Evolutionary conservation across 1,140 invertebrate species (phyloP), one percentile per base, ranked within the genome.

Genomic region (Pectinophora gossypiella): DNA sequence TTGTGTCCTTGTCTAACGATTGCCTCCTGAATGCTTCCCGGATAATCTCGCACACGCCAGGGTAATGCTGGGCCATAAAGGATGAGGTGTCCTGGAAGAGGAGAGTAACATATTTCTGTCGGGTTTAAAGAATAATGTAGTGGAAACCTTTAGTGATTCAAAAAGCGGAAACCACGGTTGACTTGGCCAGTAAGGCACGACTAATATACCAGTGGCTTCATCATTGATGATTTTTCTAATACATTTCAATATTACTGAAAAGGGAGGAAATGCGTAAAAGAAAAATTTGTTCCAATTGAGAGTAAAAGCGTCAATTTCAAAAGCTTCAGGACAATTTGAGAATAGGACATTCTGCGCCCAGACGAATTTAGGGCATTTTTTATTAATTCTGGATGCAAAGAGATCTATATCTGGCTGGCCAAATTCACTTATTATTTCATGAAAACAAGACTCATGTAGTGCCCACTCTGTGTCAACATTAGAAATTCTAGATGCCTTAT

Each of bases 101-200:
- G 48, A 50, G 0, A 50, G 20, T 21, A 50, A 42, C n/a, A 50
- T 12, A n/a, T 42, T 21, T 27, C 20, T 50, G 9, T 50, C n/a
- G 23, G 48, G 48, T 18, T 18, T 18, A 15, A 50, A 20, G 21
- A 42, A 42, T n/a, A 50, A 10, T 5, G 19, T 16, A 18, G 40
- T 19, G 3, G 48, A 40, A 22, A 23, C 23, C 10, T 12, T n/a
- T 18, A 50, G 36, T n/a, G 48, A 42, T n/a, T 35, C 9, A 18
- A 27, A 50, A 5, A 40, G n/a, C 9, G 48, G 48, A 10, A 42
- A 50, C 48, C 48, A 50, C 16, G 48, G 35, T 38, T 50, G 48
- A 1, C 35, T 19, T 9, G 35, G 35, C 48, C 48, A 50, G 19
- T 42, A 48, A 3, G 46, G 46, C 1, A 48, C 46, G 5, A 48